Conservation (phyloP, 2,797 vertebrate species). For the Odontamblyopus rebecca region DNA sequence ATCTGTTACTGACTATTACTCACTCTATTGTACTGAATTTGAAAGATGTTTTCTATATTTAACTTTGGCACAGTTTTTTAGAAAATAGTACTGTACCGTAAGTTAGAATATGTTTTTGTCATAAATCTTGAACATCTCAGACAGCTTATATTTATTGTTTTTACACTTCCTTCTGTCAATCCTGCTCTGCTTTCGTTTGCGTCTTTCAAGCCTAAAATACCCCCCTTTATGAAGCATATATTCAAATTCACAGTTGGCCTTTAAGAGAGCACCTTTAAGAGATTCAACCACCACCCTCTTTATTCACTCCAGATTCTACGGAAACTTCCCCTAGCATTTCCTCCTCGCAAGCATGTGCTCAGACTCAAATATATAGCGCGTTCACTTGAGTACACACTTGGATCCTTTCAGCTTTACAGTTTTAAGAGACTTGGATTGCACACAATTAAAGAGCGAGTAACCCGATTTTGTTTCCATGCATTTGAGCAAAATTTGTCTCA, state of each 20-base stretch:
- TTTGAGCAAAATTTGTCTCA: too few relatives aligned
- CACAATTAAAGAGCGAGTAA: constrained; percentile 53
- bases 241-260: not conserved
- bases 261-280: not conserved
- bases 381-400: not conserved
- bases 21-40: too few relatives aligned
- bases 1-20: too few relatives aligned
- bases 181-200: not conserved
- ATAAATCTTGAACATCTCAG: not conserved
- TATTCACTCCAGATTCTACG: not conserved
- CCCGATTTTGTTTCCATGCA: too few relatives aligned
- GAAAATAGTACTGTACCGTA: too few relatives aligned
- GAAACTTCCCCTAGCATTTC: not conserved
- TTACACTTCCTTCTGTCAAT: not conserved
- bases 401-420: not conserved
- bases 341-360: not conserved
- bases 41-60: too few relatives aligned
- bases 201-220: not conserved
- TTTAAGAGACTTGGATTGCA: constrained; percentile 43
- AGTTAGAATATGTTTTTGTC: too few relatives aligned
- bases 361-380: not conserved
- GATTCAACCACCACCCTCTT: not conserved
- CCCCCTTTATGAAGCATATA: not conserved
- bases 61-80: too few relatives aligned
- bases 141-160: not conserved